Percentiles rank a stretch among this genome's conserved stretches.
Evolutionary conservation across 2,797 vertebrate species (phyloP).

Genomic region (Babyrousa celebensis): DNA sequence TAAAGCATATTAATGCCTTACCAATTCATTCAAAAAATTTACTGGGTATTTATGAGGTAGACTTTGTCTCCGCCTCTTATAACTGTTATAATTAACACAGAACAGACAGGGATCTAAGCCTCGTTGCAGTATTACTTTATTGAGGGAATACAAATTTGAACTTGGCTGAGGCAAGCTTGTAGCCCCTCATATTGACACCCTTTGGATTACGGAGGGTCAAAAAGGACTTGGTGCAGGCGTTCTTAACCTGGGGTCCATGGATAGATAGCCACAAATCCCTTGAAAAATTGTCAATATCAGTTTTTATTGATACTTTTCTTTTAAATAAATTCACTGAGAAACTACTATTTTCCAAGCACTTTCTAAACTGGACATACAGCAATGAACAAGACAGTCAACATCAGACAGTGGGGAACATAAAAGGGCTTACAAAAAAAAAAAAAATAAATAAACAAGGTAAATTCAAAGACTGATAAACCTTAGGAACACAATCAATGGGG

Average conservation of each 20-base stretch:
- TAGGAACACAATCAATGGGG: background rate
- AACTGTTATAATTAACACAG: conserved; percentile 15
- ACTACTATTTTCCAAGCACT: background rate
- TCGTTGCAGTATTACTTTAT: background rate
- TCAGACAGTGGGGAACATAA: background rate
- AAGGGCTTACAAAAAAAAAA: background rate
- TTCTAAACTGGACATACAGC: background rate
- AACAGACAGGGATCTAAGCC: background rate
- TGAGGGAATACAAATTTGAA: conserved; percentile 9
- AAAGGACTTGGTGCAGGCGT: background rate
- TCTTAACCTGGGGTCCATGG: background rate
- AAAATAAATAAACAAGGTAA: background rate
- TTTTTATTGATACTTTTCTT: background rate
- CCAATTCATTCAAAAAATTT: conserved; percentile 34
- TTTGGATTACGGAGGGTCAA: background rate
- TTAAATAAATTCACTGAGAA: background rate
- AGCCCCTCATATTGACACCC: background rate
- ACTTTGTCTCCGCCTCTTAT: conserved; percentile 27
- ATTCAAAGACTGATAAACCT: background rate
- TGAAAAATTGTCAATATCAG: background rate
- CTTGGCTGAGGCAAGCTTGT: background rate
- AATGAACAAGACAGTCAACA: background rate
- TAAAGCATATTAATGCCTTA: background rate
- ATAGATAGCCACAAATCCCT: background rate
- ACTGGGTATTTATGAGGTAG: background rate